Conservation (phyloP, 2,797 vertebrate genomes). For the Gadopsis bispinosus region DNA sequence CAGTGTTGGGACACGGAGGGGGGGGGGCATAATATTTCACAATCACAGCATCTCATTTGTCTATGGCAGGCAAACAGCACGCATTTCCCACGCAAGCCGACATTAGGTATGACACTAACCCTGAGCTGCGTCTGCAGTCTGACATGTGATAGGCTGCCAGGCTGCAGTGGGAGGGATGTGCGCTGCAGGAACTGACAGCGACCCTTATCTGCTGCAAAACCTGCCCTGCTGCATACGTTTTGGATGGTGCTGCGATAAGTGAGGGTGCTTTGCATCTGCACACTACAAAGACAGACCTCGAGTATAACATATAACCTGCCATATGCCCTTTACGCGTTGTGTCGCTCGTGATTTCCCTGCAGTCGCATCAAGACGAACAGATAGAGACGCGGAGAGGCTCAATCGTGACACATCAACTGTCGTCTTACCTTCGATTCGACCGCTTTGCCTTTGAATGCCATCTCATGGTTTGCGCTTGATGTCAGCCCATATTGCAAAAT, state of each 20-base stretch:
- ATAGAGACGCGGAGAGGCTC: not conserved
- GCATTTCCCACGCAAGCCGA: constrained; percentile 25
- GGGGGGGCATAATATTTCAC: constrained; percentile 17
- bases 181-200: constrained; percentile 2
- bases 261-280: not conserved
- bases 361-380: constrained; percentile 15
- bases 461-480: constrained; percentile 72
- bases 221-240: constrained; percentile 3
- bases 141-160: constrained; percentile 22
- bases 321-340: not conserved
- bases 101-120: constrained; percentile 19
- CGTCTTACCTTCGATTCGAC: constrained; percentile 83
- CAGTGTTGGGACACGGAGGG: not conserved
- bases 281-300: not conserved
- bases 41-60: not conserved
- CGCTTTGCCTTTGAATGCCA: constrained; percentile 83
- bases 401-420: not conserved
- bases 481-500: constrained; percentile 42
- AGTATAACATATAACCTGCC: not conserved
- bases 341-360: constrained; percentile 13
- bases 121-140: constrained; percentile 22
- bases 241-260: not conserved
- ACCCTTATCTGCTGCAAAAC: constrained; percentile 18
- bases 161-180: constrained; percentile 37
- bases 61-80: not conserved